Base-by-base conservation (phyloP, 2,113 vertebrate species). In the Rhipidura dahli region DNA sequence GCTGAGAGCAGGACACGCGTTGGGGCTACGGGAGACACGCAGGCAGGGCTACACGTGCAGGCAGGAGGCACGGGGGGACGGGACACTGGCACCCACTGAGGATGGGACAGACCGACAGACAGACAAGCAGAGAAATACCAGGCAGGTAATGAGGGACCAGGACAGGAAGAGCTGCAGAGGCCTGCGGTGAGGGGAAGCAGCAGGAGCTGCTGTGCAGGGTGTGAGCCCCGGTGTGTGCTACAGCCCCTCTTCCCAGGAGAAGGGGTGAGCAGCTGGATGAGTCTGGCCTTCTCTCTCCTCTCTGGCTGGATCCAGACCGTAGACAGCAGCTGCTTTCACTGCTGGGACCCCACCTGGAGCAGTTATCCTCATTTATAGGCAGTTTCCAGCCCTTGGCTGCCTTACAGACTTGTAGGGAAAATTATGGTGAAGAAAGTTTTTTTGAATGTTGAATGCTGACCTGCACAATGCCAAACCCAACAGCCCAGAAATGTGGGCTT, bases 321-420 rank as follows among this genome's bases (percentile, higher is more conserved):
- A 88, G 78, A 68, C 90, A 92, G 90, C 79, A 83, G 51, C 54
- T 89, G 66, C 78, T 68, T 85, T 91, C 89, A 65, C 80, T 1
- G 2, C 66, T 8, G 13, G 77, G 69, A 82, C 78, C 70, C 70
- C 47, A 69, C 65, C 77, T 18, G 0, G 49, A 69, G 59, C 42
- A 33, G 37, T n/a, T 5, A 0, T 3, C 2, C 57, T 95, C 59
- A 24, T 69, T 83, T 91, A 54, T 10, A 92, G 82, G 44, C 16
- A 6, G 53, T 44, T 89, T 69, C 51, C 82, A 77, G 60, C 49
- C 71, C 71, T 90, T 88, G 86, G 80, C 87, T 64, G 84, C 57
- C 44, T 76, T 53, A 73, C 71, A 90, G 84, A 33, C 61, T 83
- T 15, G 39, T 37, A 79, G 93, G 3, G 1, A 80, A 92, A 92